Evolutionary conservation across 2,888 invertebrate species (phyloP), one percentile per base, ranked within the genome.

Genomic region (Cheilosia grossa): DNA sequence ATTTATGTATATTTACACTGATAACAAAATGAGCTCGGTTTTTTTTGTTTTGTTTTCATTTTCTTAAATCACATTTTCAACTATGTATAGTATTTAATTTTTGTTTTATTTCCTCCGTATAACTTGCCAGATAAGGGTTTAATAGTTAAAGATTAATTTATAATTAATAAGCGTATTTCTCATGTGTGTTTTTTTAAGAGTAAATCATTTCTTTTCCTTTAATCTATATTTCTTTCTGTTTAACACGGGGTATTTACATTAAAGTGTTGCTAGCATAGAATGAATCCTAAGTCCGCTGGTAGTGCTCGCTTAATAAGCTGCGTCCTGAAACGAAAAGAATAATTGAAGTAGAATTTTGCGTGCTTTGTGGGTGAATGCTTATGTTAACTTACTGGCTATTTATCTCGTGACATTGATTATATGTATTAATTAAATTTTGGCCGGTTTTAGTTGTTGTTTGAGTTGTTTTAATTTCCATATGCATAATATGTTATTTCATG

Each of bases 141-240:
- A 67, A 53, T 51, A 73, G 69, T 63, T 85, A 83, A 66, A 44
- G 67, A 81, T 80, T 80, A 85, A 80, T 85, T 85, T 85, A 85
- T 85, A 85, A 81, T 85, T 85, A 85, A 85, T 85, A 85, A 85
- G 85, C 85, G 85, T 85, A 85, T 75, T 85, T 81, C 80, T 81
- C 81, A 66, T 77, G 81, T 85, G 66, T 74, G 54, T 74, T 70
- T 80, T 74, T 75, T 80, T 66, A 63, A 81, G 66, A 85, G 63
- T 80, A 70, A 80, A 10, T 37, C 33, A 61, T 30, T 53, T 19
- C 61, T 64, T 54, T 51, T n/a, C 33, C 37, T 77, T 66, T 19
- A 61, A 30, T 58, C 19, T 74, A 58, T 53, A 9, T 37, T 10
- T 37, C 9, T 21, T 33, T 40, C 30, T 33, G 49, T 42, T 73